Evolutionary conservation across 2,113 vertebrate species (phyloP), one percentile per base, ranked within the genome.

Genomic region (Picathartes gymnocephalus): DNA sequence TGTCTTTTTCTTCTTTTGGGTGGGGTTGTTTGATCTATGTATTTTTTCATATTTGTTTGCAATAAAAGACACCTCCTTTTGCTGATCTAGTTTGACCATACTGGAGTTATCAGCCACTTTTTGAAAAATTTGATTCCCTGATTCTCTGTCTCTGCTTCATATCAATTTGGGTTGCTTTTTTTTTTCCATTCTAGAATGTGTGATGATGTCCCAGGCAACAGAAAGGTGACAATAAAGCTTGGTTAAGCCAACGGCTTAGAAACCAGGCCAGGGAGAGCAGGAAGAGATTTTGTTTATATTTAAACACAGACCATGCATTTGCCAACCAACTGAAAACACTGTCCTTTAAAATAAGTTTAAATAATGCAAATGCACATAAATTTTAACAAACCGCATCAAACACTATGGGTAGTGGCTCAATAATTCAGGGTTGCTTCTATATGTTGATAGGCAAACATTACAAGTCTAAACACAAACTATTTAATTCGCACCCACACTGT

Each of bases 391-490:
- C 28, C 24, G 11, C 22, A 39, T n/a, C 51, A 70, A 78, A 33
- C 4, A 9, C 9, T 6, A 10, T 0, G 1, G 6, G 33, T 40
- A 62, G 11, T n/a, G 35, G 6, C 25, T 70, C 31, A 45, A 7
- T 54, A 90, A 48, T 42, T 66, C 28, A 57, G 7, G 8, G 9
- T 3, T 81, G 28, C 16, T 21, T 53, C 31, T 62, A 2, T 45
- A 37, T 57, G 85, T 85, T 45, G 24, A 15, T 6, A 78, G 17
- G 21, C 3, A 78, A 58, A 62, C 1, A 2, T 35, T 81, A 4
- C 22, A 39, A 44, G 8, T 10, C 47, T 5, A 44, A 66, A 37
- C 14, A 62, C 31, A 60, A 82, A 58, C 28, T 37, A 54, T 14
- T 74, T 62, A 39, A 33, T 51, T 45, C 45, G 61, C 2, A 0